phyloP scores from a whole-genome alignment of 2,113 vertebrate genomes.

The Pithys albifrons region DNA sequence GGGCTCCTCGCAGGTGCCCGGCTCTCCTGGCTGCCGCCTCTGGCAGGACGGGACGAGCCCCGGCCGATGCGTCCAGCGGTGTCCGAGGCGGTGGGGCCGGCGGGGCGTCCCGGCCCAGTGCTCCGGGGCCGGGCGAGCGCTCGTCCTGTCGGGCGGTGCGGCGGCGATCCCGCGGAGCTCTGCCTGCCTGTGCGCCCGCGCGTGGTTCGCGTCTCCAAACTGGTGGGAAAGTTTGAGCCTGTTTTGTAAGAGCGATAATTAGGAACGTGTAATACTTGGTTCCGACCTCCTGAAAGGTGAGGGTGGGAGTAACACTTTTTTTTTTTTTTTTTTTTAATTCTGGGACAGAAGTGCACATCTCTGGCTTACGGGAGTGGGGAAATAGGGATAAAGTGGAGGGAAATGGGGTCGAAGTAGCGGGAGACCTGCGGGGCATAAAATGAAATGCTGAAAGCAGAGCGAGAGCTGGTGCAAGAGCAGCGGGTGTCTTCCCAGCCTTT shows the following conservation, averaged over 20 bases:
- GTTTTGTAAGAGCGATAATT: background rate
- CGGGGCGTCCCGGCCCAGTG: background rate
- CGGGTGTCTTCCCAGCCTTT: background rate
- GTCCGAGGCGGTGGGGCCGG: no score
- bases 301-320: no score
- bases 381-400: background rate
- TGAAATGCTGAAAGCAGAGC: background rate
- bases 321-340: fast-evolving
- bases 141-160: background rate
- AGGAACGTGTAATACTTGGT: background rate
- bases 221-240: background rate
- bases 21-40: background rate
- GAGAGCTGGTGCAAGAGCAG: background rate
- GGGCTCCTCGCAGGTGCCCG: background rate
- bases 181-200: background rate
- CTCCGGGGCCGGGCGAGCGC: background rate
- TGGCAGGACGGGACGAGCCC: background rate
- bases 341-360: background rate
- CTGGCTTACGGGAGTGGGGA: background rate
- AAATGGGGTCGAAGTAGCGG: background rate
- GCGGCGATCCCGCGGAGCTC: background rate
- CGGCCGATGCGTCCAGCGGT: background rate
- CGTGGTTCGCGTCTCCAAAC: background rate
- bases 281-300: background rate
- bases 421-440: background rate